Evolutionary conservation across 2,113 vertebrate genomes (phyloP).

Genomic region (Crotophaga sulcirostris): DNA sequence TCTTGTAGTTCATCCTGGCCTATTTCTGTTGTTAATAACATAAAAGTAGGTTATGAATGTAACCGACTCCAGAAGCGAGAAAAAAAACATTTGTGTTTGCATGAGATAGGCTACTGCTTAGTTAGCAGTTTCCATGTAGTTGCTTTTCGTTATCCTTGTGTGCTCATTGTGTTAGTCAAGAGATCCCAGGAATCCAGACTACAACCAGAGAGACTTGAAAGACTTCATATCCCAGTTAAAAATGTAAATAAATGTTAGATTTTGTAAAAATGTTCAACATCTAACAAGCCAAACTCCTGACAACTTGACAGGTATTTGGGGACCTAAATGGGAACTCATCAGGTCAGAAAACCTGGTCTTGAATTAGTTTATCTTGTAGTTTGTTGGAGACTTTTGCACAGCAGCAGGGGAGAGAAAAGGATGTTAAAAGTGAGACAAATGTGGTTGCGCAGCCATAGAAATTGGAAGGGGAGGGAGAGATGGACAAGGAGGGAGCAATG

Average conservation of each 20-base stretch:
- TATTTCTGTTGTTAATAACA: not conserved
- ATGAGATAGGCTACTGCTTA: not conserved
- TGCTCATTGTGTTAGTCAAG: not conserved
- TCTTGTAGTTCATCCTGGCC: not conserved
- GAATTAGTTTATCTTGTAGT: constrained; percentile 10
- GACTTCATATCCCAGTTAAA: not conserved
- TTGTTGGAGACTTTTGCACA: not conserved
- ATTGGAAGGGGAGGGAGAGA: not conserved
- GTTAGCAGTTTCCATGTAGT: not conserved
- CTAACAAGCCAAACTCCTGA: not conserved
- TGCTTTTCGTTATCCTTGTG: not conserved
- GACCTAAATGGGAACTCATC: not conserved
- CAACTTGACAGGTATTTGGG: not conserved
- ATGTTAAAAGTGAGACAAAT: not conserved
- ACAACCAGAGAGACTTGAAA: not conserved
- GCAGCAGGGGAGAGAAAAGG: not conserved
- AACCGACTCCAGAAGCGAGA: not conserved
- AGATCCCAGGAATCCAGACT: not conserved
- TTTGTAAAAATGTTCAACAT: not conserved
- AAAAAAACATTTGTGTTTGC: not conserved
- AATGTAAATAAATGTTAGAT: not conserved
- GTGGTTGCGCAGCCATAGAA: not conserved
- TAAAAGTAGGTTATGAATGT: not conserved
- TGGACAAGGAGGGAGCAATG: not conserved
- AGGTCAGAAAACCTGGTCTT: not conserved